A percentile compares a stretch with the other conserved stretches of the same genome.
These are phyloP conservation scores for Microtus agrestis DNA, from an alignment of 2,797 vertebrate genomes.

Conservation along the genomic window DNA sequence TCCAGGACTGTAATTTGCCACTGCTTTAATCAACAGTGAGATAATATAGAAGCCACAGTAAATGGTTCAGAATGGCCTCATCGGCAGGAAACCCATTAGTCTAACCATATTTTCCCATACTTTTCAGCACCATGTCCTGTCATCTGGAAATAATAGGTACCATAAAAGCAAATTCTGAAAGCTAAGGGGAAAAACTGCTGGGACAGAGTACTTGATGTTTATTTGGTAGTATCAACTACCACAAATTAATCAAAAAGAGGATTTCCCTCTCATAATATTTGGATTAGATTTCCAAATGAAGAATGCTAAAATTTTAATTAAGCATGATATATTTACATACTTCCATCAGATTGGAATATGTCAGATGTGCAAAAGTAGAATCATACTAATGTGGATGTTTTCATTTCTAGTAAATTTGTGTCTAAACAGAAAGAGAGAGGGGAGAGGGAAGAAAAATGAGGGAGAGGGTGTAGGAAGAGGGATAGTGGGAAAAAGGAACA, in stretches of 20 bases:
- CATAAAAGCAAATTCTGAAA: slow-evolving; percentile 85
- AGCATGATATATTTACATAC: slow-evolving; percentile 71
- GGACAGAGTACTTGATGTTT: slow-evolving; percentile 81
- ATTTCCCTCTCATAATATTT: slow-evolving; percentile 83
- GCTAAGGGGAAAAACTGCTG: slow-evolving; percentile 80
- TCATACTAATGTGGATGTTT: slow-evolving; percentile 61
- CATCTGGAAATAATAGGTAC: slow-evolving; percentile 92
- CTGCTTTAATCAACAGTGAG: slow-evolving; percentile 85
- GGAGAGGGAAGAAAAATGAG: background rate
- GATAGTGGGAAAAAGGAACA: background rate
- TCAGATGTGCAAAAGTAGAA: slow-evolving; percentile 64
- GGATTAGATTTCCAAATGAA: slow-evolving; percentile 84
- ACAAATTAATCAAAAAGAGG: slow-evolving; percentile 87
- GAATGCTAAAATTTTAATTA: slow-evolving; percentile 82
- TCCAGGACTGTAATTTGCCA: slow-evolving; percentile 83
- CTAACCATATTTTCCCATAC: slow-evolving; percentile 89
- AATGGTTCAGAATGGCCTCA: slow-evolving; percentile 87
- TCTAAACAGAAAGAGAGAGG: background rate
- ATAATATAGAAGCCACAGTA: slow-evolving; percentile 85
- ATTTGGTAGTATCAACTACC: slow-evolving; percentile 86
- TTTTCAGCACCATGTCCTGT: slow-evolving; percentile 89
- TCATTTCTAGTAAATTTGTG: slow-evolving; percentile 62
- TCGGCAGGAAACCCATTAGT: slow-evolving; percentile 88
- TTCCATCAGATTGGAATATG: slow-evolving; percentile 67
- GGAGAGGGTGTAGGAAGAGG: background rate